Conservation (phyloP, 1,140 invertebrate species). For the Paraescarpia echinospica region DNA sequence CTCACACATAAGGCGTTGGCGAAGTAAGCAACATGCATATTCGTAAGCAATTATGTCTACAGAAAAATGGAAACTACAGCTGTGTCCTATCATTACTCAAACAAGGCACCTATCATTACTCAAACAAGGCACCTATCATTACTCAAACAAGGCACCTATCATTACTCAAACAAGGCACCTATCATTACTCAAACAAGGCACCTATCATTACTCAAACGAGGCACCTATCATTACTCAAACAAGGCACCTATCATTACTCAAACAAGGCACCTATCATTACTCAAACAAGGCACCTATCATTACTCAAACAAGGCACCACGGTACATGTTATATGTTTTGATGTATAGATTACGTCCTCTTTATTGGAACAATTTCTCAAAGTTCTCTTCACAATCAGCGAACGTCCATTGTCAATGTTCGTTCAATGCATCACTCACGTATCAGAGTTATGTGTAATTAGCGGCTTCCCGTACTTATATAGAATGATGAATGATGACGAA, state of each 20-base stretch:
- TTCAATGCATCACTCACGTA: background rate
- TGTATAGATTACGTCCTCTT: background rate
- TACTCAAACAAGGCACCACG: background rate
- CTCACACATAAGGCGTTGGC: no score
- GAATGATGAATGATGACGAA: background rate
- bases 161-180: background rate
- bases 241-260: no score
- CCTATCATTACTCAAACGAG: no score
- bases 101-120: no score
- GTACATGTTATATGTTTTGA: background rate
- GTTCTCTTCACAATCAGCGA: background rate
- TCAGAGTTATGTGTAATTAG: background rate
- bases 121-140: background rate
- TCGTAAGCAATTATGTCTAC: no score
- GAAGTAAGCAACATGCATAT: no score
- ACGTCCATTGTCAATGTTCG: background rate
- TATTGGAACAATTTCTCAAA: background rate
- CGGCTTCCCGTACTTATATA: background rate
- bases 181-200: background rate
- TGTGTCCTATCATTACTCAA: background rate
- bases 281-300: no score
- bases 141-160: background rate
- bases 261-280: no score
- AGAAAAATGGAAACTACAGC: background rate
- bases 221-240: no score